Percentiles rank a stretch among this genome's conserved stretches.
These are phyloP conservation scores for Polypterus bichir DNA, from an alignment of 2,113 vertebrate genomes.

Conservation along the genomic window DNA sequence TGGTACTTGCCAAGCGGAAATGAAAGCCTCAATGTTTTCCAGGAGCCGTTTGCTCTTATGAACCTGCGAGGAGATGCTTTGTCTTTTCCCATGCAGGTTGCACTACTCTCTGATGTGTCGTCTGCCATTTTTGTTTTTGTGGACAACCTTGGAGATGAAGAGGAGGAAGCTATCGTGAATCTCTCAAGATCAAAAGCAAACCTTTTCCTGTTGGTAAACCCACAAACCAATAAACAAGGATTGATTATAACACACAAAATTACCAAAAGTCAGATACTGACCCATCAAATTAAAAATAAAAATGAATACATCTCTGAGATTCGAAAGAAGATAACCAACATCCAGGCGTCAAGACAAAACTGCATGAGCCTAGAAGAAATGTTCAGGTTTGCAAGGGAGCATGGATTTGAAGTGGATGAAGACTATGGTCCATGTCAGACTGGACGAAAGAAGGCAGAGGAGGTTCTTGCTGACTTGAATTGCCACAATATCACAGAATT, in stretches of 20 bases:
- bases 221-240: not conserved
- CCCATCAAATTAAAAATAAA: not conserved
- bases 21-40: constrained; percentile 2
- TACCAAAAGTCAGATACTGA: not conserved
- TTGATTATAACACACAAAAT: no score
- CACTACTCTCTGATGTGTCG: not conserved
- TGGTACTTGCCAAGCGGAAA: constrained; percentile 9
- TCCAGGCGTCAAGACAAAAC: not conserved
- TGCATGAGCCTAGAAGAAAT: not conserved
- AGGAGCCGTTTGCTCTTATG: constrained; percentile 7
- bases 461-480: not conserved
- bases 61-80: constrained; percentile 11
- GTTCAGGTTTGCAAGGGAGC: not conserved
- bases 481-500: not conserved
- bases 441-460: not conserved
- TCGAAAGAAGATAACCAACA: not conserved
- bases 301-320: not conserved
- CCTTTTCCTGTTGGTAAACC: not conserved
- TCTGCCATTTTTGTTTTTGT: constrained; percentile 2
- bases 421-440: not conserved
- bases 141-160: constrained; percentile 1
- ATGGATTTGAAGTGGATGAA: constrained; percentile 8
- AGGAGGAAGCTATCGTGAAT: not conserved
- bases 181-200: not conserved
- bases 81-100: constrained; percentile 8